Evolutionary conservation across 2,113 vertebrate genomes (phyloP).

Genomic region (Arenaria interpres): DNA sequence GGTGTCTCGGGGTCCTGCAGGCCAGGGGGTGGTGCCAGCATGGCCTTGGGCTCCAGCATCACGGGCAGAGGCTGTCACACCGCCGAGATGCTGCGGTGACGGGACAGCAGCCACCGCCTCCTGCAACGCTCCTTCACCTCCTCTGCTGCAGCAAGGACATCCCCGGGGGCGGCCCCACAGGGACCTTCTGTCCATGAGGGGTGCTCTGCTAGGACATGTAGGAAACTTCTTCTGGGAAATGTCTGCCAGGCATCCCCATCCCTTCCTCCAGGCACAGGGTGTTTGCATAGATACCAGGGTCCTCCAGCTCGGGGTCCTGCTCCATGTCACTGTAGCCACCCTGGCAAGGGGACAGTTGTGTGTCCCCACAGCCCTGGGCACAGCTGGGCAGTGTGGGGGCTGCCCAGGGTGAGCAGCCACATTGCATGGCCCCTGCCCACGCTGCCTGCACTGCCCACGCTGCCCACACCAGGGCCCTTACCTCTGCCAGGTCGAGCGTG

Average conservation of each 20-base stretch:
- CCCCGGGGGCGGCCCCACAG: fast-evolving
- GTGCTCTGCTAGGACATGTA: background rate
- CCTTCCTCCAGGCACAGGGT: background rate
- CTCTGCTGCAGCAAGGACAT: background rate
- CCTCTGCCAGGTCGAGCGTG: background rate
- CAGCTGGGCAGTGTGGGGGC: fast-evolving
- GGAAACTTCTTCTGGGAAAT: background rate
- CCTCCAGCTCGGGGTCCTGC: fast-evolving
- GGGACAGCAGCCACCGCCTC: background rate
- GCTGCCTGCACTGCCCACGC: fast-evolving
- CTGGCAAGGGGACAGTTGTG: fast-evolving
- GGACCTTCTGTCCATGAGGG: background rate
- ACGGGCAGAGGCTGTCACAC: background rate
- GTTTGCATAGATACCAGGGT: fast-evolving
- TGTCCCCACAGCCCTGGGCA: background rate
- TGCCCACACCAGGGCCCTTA: background rate
- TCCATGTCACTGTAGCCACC: background rate
- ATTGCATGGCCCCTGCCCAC: background rate
- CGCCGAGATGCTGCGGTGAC: fast-evolving
- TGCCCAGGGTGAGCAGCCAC: background rate
- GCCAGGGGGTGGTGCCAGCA: background rate
- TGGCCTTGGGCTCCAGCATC: background rate
- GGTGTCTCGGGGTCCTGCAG: fast-evolving
- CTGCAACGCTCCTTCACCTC: background rate
- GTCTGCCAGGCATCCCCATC: fast-evolving